phyloP scores from a whole-genome alignment of 2,113 vertebrate genomes.

The Solea senegalensis region DNA sequence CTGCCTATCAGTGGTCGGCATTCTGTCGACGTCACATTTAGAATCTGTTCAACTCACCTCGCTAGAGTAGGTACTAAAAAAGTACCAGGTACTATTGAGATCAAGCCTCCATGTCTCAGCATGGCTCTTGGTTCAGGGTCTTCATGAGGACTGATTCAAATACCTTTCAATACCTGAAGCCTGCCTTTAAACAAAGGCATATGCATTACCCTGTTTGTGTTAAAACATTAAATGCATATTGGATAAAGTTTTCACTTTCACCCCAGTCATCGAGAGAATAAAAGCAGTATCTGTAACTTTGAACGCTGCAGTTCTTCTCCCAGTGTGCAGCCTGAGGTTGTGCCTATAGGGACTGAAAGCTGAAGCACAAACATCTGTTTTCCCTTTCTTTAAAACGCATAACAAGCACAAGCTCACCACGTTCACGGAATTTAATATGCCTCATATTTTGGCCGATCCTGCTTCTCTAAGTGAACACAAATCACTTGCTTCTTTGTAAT shows the following conservation, averaged over 20 bases:
- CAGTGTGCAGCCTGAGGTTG: constrained; percentile 26
- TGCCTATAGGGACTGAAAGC: constrained; percentile 27
- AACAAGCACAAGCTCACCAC: constrained; percentile 31
- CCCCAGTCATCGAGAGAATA: constrained; percentile 12
- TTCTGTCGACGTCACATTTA: too few relatives aligned
- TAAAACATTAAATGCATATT: constrained; percentile 14
- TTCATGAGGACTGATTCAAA: too few relatives aligned
- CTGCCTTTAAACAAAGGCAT: too few relatives aligned
- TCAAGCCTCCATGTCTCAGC: too few relatives aligned
- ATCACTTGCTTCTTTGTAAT: constrained; percentile 48
- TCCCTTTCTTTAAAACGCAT: too few relatives aligned
- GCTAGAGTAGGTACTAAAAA: too few relatives aligned
- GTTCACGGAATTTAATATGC: constrained; percentile 35
- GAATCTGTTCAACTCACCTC: too few relatives aligned
- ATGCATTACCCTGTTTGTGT: neutral
- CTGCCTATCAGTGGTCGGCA: too few relatives aligned
- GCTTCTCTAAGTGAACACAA: constrained; percentile 36
- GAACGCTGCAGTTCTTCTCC: constrained; percentile 34
- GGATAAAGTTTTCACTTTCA: constrained; percentile 15
- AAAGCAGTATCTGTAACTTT: constrained; percentile 10
- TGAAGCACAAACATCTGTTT: constrained; percentile 60
- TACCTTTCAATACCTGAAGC: too few relatives aligned
- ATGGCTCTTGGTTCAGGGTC: too few relatives aligned
- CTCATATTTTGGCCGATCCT: neutral
- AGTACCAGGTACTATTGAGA: too few relatives aligned